Evolutionary conservation across 2,888 invertebrate species (phyloP), one percentile per base, ranked within the genome.

Genomic region (Stenurella melanura): DNA sequence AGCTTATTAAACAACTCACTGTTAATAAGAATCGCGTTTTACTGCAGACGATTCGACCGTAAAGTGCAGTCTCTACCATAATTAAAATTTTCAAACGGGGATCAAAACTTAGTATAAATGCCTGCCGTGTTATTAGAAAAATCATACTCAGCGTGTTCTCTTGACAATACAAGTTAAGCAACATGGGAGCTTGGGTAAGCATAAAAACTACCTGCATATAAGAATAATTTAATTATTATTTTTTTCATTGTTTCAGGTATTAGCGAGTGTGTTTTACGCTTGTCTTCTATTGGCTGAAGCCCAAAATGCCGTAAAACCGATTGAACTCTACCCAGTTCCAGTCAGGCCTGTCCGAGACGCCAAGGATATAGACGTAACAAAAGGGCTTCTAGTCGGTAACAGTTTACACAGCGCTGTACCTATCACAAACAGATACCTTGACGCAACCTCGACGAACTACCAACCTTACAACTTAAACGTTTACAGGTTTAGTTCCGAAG

Each of bases 131-230:
- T 15, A 18, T 15, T 18, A 57, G 21, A 60, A 56, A 42, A 50
- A 75, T 68, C 79, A 81, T 78, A 80, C 81, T 83, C 81, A 79
- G 82, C 81, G 78, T 83, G 80, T 76, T 80, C 67, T 73, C 77
- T 73, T 78, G 75, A 72, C 60, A 73, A 30, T 17, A 12, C 30
- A 74, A 76, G 76, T 75, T 58, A 57, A 75, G 77, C 81, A 81
- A 79, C 82, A 83, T 83, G 83, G 83, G 78, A 82, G 82, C 75
- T 73, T 75, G 74, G 82, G 83, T 83, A 79, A 78, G 70, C 19
- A 12, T 69, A 57, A 19, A 17, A n/a, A 9, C 21, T 64, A 57
- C 12, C 11, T 19, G 15, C 42, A 19, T 2, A 50, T 15, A 50
- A n/a, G n/a, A n/a, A 50, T 50, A 50, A 15, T n/a, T 50, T 50